A percentile compares a stretch with the other conserved stretches of the same genome.
Conservation (phyloP, 2,888 invertebrate species). For the Noctua janthina region DNA sequence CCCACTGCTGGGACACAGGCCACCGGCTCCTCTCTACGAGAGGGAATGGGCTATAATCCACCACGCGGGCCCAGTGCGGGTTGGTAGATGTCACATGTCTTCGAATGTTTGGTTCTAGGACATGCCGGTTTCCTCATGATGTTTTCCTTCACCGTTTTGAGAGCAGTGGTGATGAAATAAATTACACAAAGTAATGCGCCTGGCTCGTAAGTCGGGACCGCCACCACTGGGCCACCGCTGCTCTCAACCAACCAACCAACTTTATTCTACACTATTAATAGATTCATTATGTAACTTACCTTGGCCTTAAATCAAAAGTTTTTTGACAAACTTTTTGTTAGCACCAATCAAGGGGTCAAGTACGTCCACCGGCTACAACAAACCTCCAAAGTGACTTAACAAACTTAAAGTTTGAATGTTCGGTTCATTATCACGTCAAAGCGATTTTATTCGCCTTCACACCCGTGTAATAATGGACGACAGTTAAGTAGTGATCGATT, state of each 20-base stretch:
- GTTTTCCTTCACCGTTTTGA: no score
- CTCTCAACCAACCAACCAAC: background rate
- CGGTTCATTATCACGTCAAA: constrained; percentile 40
- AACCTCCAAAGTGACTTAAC: constrained; percentile 12
- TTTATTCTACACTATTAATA: background rate
- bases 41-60: no score
- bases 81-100: no score
- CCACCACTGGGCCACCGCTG: no score
- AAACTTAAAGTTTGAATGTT: constrained; percentile 34
- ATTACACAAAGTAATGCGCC: no score
- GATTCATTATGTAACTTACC: constrained; percentile 11
- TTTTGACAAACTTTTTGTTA: constrained; percentile 54
- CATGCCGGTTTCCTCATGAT: no score
- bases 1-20: no score
- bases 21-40: no score
- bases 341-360: constrained; percentile 54
- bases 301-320: constrained; percentile 35
- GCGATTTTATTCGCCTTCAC: constrained; percentile 11
- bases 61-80: no score
- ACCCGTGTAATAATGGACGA: constrained; percentile 7
- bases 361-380: background rate
- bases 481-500: background rate
- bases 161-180: no score
- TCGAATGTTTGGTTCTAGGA: no score
- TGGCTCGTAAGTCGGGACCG: no score